Percentiles rank a stretch among this genome's conserved stretches.
Conservation (phyloP, 2,113 vertebrate species). For the Pteropus alecto region DNA sequence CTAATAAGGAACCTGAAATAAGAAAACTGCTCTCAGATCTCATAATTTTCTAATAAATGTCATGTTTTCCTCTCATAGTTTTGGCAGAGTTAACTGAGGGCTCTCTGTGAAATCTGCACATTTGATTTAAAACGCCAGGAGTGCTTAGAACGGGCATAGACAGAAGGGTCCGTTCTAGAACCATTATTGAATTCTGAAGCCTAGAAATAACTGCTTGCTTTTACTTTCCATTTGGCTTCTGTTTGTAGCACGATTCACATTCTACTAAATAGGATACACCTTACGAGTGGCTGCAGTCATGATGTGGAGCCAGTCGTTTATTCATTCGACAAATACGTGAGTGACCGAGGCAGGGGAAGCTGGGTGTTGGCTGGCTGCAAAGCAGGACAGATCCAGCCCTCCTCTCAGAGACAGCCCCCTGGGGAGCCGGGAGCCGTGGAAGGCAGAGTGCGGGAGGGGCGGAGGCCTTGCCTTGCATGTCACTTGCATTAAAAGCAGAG, state of each 20-base stretch:
- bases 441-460: too few species aligned
- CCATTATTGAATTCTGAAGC: background rate
- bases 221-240: background rate
- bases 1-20: background rate
- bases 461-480: background rate
- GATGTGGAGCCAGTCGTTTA: background rate
- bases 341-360: background rate
- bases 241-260: background rate
- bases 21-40: background rate
- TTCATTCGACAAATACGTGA: background rate
- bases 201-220: background rate
- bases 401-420: background rate
- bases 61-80: background rate
- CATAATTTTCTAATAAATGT: background rate
- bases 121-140: background rate
- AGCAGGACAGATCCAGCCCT: background rate
- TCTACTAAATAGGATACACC: background rate
- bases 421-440: background rate
- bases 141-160: background rate
- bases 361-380: background rate
- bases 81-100: background rate
- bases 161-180: background rate
- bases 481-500: background rate
- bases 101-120: background rate
- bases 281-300: background rate